Percentiles rank a stretch among this genome's conserved stretches.
These are phyloP conservation scores for Boulengeromyrus knoepffleri DNA, from an alignment of 2,113 vertebrate genomes.

Conservation along the genomic window DNA sequence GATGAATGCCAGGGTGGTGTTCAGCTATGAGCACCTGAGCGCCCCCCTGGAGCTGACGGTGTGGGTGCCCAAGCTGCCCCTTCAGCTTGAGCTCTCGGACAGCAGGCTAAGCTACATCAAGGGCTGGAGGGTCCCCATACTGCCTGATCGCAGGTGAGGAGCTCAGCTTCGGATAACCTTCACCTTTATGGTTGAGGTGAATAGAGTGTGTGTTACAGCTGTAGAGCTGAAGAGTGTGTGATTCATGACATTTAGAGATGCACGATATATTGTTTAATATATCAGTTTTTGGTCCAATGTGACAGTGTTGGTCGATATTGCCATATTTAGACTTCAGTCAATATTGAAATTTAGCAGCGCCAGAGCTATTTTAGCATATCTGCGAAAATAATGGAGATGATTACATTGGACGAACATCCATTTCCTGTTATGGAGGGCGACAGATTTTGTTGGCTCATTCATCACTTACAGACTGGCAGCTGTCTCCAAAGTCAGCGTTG, in stretches of 20 bases:
- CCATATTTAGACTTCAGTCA: background rate
- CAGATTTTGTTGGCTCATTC: background rate
- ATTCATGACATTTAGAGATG: background rate
- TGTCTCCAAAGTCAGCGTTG: background rate
- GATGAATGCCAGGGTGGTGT: conserved; percentile 89
- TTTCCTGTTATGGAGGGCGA: background rate
- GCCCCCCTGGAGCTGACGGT: conserved; percentile 90
- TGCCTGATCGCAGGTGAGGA: conserved; percentile 80
- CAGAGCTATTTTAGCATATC: background rate
- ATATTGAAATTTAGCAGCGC: background rate
- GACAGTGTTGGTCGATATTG: background rate
- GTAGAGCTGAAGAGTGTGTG: background rate
- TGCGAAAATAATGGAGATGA: background rate
- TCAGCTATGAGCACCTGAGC: conserved; percentile 87
- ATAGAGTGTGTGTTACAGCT: background rate
- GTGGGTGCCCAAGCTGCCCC: conserved; percentile 92
- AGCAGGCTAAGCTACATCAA: conserved; percentile 87
- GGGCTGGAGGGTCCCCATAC: conserved; percentile 93
- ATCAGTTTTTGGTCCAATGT: background rate
- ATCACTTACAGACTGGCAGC: background rate
- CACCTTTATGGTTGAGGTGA: background rate
- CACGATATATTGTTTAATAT: background rate
- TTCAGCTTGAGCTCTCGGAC: conserved; percentile 85
- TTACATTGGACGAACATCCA: background rate
- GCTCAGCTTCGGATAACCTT: background rate